These are phyloP conservation scores for Willowsia nigromaculata DNA, from an alignment of 2,888 invertebrate species.

Conservation along the genomic window DNA sequence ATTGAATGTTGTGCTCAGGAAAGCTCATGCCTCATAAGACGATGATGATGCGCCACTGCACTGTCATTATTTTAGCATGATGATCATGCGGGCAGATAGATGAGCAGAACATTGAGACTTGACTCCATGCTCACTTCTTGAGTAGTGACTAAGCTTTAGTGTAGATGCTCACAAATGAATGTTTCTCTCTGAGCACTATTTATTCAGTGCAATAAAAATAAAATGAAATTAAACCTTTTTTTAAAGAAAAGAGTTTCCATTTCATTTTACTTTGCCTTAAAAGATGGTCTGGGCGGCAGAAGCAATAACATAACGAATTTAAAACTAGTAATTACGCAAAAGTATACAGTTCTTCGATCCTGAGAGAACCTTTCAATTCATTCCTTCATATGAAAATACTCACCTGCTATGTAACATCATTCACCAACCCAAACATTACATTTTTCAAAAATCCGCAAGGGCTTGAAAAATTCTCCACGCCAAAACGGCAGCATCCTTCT, in stretches of 20 bases:
- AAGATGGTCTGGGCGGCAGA: not conserved
- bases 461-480: not conserved
- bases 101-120: not conserved
- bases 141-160: not conserved
- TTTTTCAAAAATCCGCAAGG: not conserved
- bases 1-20: conserved; percentile 60
- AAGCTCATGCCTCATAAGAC: not conserved
- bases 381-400: not conserved
- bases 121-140: not conserved
- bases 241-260: conserved; percentile 18
- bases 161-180: not conserved
- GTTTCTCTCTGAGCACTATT: not conserved
- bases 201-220: conserved; percentile 37
- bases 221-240: conserved; percentile 41
- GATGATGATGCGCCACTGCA: conserved; percentile 7
- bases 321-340: conserved; percentile 44
- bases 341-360: not conserved
- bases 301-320: conserved; percentile 39
- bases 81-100: not conserved
- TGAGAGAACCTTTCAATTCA: not conserved
- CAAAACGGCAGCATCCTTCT: not conserved
- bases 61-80: conserved; percentile 38
- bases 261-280: not conserved
- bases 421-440: not conserved
- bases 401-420: not conserved